phyloP scores from a whole-genome alignment of 2,888 invertebrate species.

The Caenorhabditis angaria region DNA sequence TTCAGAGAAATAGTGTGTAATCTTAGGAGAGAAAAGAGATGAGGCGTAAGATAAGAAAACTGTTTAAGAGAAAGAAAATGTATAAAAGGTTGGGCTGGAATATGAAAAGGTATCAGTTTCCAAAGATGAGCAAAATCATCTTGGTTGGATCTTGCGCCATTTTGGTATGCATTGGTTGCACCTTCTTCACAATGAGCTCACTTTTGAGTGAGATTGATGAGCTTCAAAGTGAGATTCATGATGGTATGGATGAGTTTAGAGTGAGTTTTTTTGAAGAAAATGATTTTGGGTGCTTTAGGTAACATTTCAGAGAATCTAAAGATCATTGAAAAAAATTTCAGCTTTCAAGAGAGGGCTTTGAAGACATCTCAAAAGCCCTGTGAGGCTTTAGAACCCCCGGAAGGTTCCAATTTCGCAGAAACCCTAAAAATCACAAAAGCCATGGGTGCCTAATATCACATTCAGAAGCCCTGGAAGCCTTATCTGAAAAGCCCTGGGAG shows the following conservation, averaged over 20 bases:
- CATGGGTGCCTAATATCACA: too few species aligned
- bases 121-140: conserved; percentile 49
- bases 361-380: too few species aligned
- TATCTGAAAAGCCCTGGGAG: too few species aligned
- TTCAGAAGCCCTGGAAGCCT: too few species aligned
- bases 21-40: background rate
- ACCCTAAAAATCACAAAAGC: too few species aligned
- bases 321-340: too few species aligned
- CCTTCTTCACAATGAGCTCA: conserved; percentile 43
- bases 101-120: conserved; percentile 2
- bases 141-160: conserved; percentile 49
- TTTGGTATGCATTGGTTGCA: conserved; percentile 41
- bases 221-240: conserved; percentile 49
- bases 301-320: too few species aligned
- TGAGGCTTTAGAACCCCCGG: too few species aligned
- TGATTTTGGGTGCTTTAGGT: too few species aligned
- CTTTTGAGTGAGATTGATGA: conserved; percentile 51
- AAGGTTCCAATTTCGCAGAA: too few species aligned
- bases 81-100: conserved; percentile 15
- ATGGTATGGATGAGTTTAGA: conserved; percentile 55
- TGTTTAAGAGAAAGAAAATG: conserved; percentile 2
- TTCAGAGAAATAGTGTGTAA: background rate
- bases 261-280: conserved; percentile 31
- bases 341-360: too few species aligned
- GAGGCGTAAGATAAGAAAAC: conserved; percentile 2